Evolutionary conservation across 1,140 invertebrate genomes (phyloP).

Genomic region (Papilio glaucus): DNA sequence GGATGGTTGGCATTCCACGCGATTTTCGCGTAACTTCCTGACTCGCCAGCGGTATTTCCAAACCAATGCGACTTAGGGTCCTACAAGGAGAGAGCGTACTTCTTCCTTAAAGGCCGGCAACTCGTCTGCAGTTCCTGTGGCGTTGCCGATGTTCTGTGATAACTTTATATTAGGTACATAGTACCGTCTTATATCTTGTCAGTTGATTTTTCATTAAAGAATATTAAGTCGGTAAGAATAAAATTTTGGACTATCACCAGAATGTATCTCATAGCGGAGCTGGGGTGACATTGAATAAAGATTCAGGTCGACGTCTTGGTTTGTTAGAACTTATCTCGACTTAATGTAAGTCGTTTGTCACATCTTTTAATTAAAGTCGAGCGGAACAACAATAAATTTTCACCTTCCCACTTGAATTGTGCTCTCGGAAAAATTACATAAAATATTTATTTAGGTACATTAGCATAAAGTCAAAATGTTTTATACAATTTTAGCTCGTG

Average conservation of each 20-base stretch:
- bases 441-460: conserved; percentile 18
- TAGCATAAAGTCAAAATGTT: conserved; percentile 1
- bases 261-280: neutral
- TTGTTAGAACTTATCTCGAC: conserved; percentile 16
- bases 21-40: too few relatives aligned
- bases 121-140: too few relatives aligned
- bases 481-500: neutral
- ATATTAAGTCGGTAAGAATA: neutral
- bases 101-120: too few relatives aligned
- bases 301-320: conserved; percentile 9
- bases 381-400: conserved; percentile 19
- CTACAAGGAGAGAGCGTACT: too few relatives aligned
- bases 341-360: conserved; percentile 20
- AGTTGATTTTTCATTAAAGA: too few relatives aligned
- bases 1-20: too few relatives aligned
- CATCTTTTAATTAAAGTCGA: conserved; percentile 23
- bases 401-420: conserved; percentile 9
- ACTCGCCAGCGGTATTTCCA: too few relatives aligned
- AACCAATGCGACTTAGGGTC: too few relatives aligned
- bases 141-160: too few relatives aligned
- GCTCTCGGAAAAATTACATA: conserved; percentile 3
- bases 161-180: too few relatives aligned
- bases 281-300: neutral
- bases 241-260: neutral
- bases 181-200: too few relatives aligned